Conservation (phyloP, 2,797 vertebrate genomes). For the Takifugu rubripes region DNA sequence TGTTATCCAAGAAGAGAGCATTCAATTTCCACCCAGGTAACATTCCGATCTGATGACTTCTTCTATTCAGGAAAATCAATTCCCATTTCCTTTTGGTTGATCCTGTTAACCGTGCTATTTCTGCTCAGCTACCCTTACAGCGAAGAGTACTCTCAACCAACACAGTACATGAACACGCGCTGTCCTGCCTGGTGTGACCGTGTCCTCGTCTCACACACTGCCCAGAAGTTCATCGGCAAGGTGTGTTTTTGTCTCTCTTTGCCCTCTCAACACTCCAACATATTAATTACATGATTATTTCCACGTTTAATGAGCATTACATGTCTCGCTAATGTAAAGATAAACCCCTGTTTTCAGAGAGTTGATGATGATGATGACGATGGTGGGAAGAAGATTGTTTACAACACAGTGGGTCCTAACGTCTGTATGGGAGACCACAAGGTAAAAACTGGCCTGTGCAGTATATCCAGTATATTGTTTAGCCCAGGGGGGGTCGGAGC, state of each 20-base stretch:
- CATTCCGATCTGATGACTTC: not conserved
- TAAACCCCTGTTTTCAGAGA: slow-evolving; percentile 48
- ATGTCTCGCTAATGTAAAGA: not conserved
- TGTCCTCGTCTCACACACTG: slow-evolving; percentile 78
- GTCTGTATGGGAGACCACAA: slow-evolving; percentile 87
- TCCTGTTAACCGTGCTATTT: not conserved
- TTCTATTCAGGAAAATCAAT: not conserved
- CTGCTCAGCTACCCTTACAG: slow-evolving; percentile 82
- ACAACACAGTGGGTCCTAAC: slow-evolving; percentile 77
- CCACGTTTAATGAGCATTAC: not conserved
- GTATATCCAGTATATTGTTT: not conserved
- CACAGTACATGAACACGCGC: slow-evolving; percentile 83
- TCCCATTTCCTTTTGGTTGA: not conserved
- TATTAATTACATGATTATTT: not conserved
- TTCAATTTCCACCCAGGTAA: slow-evolving; percentile 82
- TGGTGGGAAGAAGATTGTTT: slow-evolving; percentile 54
- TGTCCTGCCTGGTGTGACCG: slow-evolving; percentile 86
- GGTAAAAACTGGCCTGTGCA: slow-evolving; percentile 54
- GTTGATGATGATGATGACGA: slow-evolving; percentile 23
- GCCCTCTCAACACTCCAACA: no score
- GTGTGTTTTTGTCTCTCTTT: slow-evolving; percentile 31
- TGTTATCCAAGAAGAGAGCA: slow-evolving; percentile 74
- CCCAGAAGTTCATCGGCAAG: slow-evolving; percentile 63
- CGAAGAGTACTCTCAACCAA: slow-evolving; percentile 78
- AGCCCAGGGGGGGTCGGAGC: not conserved